A percentile compares a stretch with the other conserved stretches of the same genome.
Conservation (phyloP, 2,888 invertebrate genomes). For the Lapara coniferarum region DNA sequence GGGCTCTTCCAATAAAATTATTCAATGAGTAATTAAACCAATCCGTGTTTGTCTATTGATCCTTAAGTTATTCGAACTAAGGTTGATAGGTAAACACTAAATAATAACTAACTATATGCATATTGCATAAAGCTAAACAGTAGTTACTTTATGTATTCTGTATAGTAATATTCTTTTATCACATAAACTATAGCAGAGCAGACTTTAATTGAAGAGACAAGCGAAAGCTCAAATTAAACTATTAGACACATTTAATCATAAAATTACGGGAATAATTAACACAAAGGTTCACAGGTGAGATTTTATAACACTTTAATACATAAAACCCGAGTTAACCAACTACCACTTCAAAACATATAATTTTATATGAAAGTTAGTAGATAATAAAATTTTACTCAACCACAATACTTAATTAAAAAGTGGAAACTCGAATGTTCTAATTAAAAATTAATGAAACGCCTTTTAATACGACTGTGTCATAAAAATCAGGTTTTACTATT, state of each 20-base stretch:
- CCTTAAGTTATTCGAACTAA: too few species aligned
- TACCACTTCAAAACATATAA: conserved; percentile 13
- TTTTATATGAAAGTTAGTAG: conserved; percentile 20
- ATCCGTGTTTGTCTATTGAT: too few species aligned
- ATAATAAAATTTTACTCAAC: conserved; percentile 42
- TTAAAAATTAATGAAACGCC: conserved; percentile 47
- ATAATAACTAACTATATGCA: too few species aligned
- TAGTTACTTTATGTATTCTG: too few species aligned
- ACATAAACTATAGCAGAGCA: background rate
- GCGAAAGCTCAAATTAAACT: background rate
- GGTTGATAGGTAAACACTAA: too few species aligned
- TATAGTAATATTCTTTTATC: too few species aligned
- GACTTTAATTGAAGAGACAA: background rate
- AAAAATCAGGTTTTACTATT: conserved; percentile 42
- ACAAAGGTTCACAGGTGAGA: conserved; percentile 17
- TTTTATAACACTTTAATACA: conserved; percentile 7
- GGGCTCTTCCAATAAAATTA: too few species aligned
- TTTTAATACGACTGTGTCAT: conserved; percentile 36
- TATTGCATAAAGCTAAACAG: too few species aligned
- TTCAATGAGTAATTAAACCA: too few species aligned
- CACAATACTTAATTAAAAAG: conserved; percentile 49
- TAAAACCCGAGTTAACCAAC: background rate
- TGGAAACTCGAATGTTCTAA: conserved; percentile 42
- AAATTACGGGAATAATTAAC: background rate
- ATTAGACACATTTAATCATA: background rate